Evolutionary conservation across 2,797 vertebrate species (phyloP), one percentile per base, ranked within the genome.

Genomic region (Gymnothorax javanicus): DNA sequence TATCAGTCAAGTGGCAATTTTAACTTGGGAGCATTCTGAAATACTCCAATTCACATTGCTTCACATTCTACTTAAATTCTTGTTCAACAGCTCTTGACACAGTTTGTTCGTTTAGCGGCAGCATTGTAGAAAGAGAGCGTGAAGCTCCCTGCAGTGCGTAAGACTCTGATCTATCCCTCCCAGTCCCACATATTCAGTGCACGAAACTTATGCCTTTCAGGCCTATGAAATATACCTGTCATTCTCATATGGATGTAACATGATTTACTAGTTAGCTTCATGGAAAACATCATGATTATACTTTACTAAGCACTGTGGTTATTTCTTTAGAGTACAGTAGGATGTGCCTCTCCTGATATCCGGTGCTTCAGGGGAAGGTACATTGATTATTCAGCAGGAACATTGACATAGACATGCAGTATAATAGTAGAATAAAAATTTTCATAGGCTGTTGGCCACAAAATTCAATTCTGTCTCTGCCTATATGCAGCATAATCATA

Each of bases 161-260:
- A 89, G 87, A 90, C 82, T 86, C 79, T 86, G 84, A 88, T 84
- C 87, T 87, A 86, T 89, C 90, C 87, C 90, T 88, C 20, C 77
- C 56, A 90, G 89, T 85, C 50, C 17, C 7, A 12, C 25, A 43
- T 20, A 73, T 58, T 11, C 12, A 59, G 20, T 57, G 11, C 86
- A 17, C 60, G 43, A 9, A 59, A 82, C 33, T 69, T 67, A 56
- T 69, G 17, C 27, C 86, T 82, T 87, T 83, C 82, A 64, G 54
- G 69, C 13, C 62, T 69, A 56, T 60, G 62, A 89, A 87, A 83
- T 84, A 69, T 83, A 84, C 83, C 75, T 77, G 82, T 50, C 71
- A 54, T 59, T 87, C 82, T 67, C 23, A 71, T 79, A 83, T 75
- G 79, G 60, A 84, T 84, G 59, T 88, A 69, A 83, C 54, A 60